Conservation (phyloP, 2,113 vertebrate genomes). For the Salminus brasiliensis region DNA sequence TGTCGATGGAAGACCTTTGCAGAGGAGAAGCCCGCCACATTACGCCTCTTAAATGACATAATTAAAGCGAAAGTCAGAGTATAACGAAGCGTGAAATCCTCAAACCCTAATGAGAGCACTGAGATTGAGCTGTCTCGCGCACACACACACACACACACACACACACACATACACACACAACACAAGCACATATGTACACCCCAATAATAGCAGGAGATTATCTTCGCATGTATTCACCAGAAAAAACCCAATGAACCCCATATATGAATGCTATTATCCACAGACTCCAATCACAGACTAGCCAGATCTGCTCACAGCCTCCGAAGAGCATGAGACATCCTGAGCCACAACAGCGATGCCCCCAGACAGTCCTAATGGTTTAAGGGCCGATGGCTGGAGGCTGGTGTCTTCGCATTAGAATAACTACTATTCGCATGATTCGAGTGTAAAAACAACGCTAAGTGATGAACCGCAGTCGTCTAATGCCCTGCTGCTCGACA, state of each 20-base stretch:
- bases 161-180: background rate
- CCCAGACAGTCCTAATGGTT: slow-evolving; percentile 21
- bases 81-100: slow-evolving; percentile 66
- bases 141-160: background rate
- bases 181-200: background rate
- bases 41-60: slow-evolving; percentile 69
- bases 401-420: background rate
- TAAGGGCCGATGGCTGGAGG: background rate
- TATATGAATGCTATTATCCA: slow-evolving; percentile 9
- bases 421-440: slow-evolving; percentile 17
- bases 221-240: background rate
- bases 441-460: background rate
- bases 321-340: background rate
- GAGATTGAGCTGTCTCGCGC: slow-evolving; percentile 39
- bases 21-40: slow-evolving; percentile 47
- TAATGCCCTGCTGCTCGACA: background rate
- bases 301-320: background rate
- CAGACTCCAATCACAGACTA: background rate
- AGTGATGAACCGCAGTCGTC: background rate
- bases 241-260: slow-evolving; percentile 1
- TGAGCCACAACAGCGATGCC: background rate
- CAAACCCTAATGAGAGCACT: slow-evolving; percentile 51
- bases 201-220: background rate
- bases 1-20: slow-evolving; percentile 43
- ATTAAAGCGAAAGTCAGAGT: slow-evolving; percentile 64